These are phyloP conservation scores for Trochalopteron elliotii DNA, from an alignment of 2,113 vertebrate genomes.

Conservation along the genomic window DNA sequence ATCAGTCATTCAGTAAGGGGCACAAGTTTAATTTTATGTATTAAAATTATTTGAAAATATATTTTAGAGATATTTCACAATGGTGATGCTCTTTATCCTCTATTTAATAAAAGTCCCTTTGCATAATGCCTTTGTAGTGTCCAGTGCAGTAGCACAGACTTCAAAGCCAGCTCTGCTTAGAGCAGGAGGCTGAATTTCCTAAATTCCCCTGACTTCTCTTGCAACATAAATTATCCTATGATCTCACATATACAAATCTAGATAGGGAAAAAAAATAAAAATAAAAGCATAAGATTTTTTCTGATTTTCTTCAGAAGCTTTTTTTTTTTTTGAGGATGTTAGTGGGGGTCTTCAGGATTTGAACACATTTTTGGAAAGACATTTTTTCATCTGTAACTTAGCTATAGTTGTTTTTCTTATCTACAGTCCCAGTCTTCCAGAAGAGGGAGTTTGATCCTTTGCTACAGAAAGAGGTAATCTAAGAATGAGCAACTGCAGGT, in stretches of 20 bases:
- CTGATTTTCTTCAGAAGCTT: background rate
- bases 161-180: background rate
- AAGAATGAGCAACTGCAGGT: background rate
- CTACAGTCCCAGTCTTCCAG: background rate
- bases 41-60: background rate
- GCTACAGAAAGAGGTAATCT: background rate
- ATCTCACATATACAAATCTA: background rate
- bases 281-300: background rate
- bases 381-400: background rate
- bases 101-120: background rate
- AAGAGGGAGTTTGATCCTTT: background rate
- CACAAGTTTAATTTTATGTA: background rate
- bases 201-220: background rate
- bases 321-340: background rate
- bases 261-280: background rate
- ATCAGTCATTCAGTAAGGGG: background rate
- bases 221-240: background rate
- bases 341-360: background rate
- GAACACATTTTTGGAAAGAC: background rate
- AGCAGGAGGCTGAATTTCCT: background rate
- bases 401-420: background rate
- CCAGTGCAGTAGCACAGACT: background rate
- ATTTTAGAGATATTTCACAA: background rate
- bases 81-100: background rate
- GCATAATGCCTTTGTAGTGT: background rate